Base-by-base conservation (phyloP, 2,113 vertebrate genomes). In the Sphaerodactylus townsendi region DNA sequence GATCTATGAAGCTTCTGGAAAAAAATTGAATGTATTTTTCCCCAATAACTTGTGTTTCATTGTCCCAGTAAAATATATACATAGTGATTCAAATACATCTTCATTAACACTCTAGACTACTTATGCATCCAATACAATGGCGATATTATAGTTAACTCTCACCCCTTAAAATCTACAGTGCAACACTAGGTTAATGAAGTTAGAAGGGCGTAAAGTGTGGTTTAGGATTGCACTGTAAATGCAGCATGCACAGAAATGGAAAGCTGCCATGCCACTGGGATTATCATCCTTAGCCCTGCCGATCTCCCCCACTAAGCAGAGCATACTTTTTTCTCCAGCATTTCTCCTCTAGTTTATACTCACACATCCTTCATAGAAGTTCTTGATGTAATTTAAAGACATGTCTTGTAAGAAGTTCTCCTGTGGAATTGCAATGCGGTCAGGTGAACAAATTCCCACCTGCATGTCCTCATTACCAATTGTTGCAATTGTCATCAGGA, bases 321-420 rank as follows among this genome's bases (percentile, higher is more conserved):
- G 4, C 11, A 28, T 53, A 30, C 17, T 77, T n/a, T 15, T 77
- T 77, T 41, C 28, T 56, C 33, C 28, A 82, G 56, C 39, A 64
- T 48, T 44, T 73, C 15, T 50, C 10, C 17, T 82, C 66, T 65
- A 56, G 44, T 62, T 76, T 64, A 80, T 96, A 97, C 97, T 98
- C 92, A 97, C 97, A 93, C 97, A 98, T 95, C 97, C 97, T 94
- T 97, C 97, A 88, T 96, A 98, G 96, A 98, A 97, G 94, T 97
- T 97, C 93, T 94, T 96, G 93, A 97, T 97, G 94, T 97, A 97
- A 94, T 97, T 98, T 92, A 97, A 94, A 94, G 97, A 98, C 97
- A 97, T 97, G 91, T 88, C 92, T 91, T 83, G 88, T 79, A 87
- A 85, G 91, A 84, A 81, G 70, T 69, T 92, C 77, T 92, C 87